Evolutionary conservation across 2,888 invertebrate species (phyloP).

Genomic region (Tinea semifulvella): DNA sequence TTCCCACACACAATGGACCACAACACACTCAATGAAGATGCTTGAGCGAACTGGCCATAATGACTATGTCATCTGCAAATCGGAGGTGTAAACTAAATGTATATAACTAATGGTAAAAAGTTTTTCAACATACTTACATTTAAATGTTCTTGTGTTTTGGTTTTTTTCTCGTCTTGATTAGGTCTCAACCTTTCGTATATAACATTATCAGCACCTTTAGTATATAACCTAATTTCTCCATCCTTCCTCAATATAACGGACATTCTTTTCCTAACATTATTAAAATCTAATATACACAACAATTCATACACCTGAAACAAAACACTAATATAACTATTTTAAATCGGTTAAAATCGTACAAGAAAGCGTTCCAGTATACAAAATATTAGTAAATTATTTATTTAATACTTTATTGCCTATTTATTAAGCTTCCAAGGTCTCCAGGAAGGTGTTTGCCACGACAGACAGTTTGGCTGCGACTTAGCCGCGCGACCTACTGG

Average conservation of each 20-base stretch:
- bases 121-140: slow-evolving; percentile 90
- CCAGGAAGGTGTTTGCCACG: too few species aligned
- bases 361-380: background rate
- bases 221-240: slow-evolving; percentile 87
- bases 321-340: slow-evolving; percentile 17
- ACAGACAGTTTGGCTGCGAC: too few species aligned
- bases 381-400: too few species aligned
- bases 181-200: slow-evolving; percentile 91
- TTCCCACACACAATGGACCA: too few species aligned
- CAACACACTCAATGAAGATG: too few species aligned
- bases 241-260: slow-evolving; percentile 91
- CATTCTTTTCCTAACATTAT: slow-evolving; percentile 99
- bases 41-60: too few species aligned
- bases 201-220: slow-evolving; percentile 98
- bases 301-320: slow-evolving; percentile 87
- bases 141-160: slow-evolving; percentile 90
- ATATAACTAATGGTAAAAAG: too few species aligned
- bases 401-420: too few species aligned
- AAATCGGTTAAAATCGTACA: background rate
- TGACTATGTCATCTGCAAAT: too few species aligned
- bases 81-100: background rate
- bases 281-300: slow-evolving; percentile 97
- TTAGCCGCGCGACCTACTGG: too few species aligned
- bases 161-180: slow-evolving; percentile 79
- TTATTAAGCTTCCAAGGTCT: too few species aligned